Conservation (phyloP, 2,888 invertebrate species). For the Drosophila aldrichi region DNA sequence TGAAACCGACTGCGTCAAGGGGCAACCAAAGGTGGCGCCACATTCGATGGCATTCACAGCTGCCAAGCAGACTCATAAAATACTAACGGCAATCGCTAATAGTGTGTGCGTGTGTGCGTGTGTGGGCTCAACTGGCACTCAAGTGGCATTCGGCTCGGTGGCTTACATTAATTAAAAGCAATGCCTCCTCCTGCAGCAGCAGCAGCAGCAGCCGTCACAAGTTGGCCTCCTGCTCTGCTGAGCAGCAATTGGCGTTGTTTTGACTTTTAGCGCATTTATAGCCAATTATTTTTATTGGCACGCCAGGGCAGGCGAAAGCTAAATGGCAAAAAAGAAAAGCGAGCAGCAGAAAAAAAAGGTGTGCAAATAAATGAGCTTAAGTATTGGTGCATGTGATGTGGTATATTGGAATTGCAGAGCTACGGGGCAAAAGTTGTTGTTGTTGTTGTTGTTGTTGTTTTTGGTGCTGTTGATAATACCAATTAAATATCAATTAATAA, state of each 20-base stretch:
- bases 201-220: conserved; percentile 9
- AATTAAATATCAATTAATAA: conserved; percentile 20
- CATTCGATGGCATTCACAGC: conserved; percentile 43
- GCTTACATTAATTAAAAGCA: conserved; percentile 75
- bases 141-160: conserved; percentile 35
- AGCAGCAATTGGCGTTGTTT: conserved; percentile 64
- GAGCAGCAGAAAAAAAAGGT: conserved; percentile 43
- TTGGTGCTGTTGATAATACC: conserved; percentile 8
- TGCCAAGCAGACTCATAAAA: conserved; percentile 65
- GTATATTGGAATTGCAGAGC: conserved; percentile 38
- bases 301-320: conserved; percentile 17
- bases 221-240: conserved; percentile 1
- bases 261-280: conserved; percentile 78
- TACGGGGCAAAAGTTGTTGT: conserved; percentile 4
- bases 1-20: conserved; percentile 56
- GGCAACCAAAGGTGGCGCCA: conserved; percentile 38
- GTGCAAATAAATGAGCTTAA: conserved; percentile 71
- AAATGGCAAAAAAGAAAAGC: background rate
- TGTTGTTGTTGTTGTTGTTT: conserved; percentile 1
- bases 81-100: conserved; percentile 38
- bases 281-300: conserved; percentile 76
- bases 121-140: conserved; percentile 18
- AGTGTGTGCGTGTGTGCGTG: conserved; percentile 12
- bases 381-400: conserved; percentile 58
- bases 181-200: conserved; percentile 31